Evolutionary conservation across 1,140 invertebrate species (phyloP).

Genomic region (Radopholus similis): DNA sequence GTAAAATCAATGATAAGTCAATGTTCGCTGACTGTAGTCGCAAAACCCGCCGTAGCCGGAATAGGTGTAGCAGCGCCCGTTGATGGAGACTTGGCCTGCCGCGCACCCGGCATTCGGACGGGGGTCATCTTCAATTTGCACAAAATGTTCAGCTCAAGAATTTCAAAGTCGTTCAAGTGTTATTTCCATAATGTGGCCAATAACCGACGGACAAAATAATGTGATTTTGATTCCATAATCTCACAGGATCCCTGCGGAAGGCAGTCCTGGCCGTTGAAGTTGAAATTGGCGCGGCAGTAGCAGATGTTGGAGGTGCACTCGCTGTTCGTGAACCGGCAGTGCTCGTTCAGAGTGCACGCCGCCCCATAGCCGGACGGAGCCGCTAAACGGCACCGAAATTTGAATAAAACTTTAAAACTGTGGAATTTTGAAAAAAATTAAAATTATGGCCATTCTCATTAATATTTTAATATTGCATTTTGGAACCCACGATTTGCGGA

Average conservation of each 20-base stretch:
- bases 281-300: conserved; percentile 25
- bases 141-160: too few species aligned
- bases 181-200: not conserved
- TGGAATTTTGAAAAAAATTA: not conserved
- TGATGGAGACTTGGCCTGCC: conserved; percentile 24
- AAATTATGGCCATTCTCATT: not conserved
- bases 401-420: not conserved
- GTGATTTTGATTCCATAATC: not conserved
- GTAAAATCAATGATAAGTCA: too few species aligned
- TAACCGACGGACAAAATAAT: not conserved
- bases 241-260: conserved; percentile 11
- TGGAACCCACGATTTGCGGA: conserved; percentile 10
- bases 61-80: conserved; percentile 26
- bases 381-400: not conserved
- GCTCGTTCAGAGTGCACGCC: conserved; percentile 18
- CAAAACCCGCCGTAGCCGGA: conserved; percentile 30
- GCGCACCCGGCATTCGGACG: not conserved
- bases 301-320: conserved; percentile 28
- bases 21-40: conserved; percentile 27
- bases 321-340: conserved; percentile 23
- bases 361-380: conserved; percentile 21
- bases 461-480: not conserved
- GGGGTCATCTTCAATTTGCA: conserved; percentile 8
- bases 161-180: too few species aligned
- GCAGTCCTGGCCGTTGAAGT: conserved; percentile 27